phyloP scores from a whole-genome alignment of 2,888 invertebrate genomes.

The Odontothrips loti region DNA sequence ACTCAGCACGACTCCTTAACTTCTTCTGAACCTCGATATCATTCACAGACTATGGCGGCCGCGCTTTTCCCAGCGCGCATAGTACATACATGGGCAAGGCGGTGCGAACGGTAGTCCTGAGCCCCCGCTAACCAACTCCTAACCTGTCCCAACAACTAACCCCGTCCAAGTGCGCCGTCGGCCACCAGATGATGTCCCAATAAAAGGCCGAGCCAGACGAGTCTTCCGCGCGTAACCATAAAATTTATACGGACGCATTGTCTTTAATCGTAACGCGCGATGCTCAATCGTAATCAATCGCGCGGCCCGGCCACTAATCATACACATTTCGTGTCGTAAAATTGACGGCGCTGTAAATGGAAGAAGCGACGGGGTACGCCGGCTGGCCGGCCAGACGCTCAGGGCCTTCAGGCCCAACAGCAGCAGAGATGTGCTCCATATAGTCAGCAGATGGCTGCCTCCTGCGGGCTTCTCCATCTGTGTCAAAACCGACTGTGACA shows the following conservation, averaged over 20 bases:
- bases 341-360: neutral
- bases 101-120: no score
- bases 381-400: neutral
- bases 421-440: no score
- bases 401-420: no score
- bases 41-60: neutral
- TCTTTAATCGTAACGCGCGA: neutral
- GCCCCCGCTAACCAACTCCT: no score
- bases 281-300: conserved; percentile 6
- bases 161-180: neutral
- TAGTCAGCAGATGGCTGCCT: no score
- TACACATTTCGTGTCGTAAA: neutral
- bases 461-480: no score
- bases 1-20: no score
- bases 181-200: neutral
- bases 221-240: neutral
- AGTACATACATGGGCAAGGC: no score
- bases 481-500: no score
- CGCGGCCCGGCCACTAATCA: neutral
- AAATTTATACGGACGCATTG: neutral
- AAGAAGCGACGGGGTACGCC: neutral
- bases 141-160: no score
- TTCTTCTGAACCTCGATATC: neutral
- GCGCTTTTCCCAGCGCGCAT: neutral
- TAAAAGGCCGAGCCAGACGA: neutral